Conservation (phyloP, 2,888 invertebrate genomes). For the Drosophila atripex region DNA sequence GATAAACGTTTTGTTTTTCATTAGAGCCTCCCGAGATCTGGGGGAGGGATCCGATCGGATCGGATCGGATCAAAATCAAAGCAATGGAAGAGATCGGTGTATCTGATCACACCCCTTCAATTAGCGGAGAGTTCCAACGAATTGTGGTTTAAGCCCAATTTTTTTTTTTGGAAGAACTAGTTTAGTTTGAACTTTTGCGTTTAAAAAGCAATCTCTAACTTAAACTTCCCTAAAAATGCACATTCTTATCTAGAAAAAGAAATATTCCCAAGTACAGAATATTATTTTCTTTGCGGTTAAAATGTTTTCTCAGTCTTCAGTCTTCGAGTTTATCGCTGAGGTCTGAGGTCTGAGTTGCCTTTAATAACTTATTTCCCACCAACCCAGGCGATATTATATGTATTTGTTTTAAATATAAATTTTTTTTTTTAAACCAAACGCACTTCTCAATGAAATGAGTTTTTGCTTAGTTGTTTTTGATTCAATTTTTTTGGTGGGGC, state of each 20-base stretch:
- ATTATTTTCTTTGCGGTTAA: conserved; percentile 29
- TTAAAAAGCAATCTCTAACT: no score
- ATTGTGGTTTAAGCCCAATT: background rate
- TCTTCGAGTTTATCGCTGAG: conserved; percentile 19
- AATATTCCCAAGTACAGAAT: background rate
- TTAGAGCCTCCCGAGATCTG: conserved; percentile 31
- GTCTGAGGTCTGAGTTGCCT: conserved; percentile 18
- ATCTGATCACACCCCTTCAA: conserved; percentile 68
- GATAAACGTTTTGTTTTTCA: conserved; percentile 79
- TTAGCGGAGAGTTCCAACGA: conserved; percentile 54
- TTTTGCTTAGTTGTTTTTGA: conserved; percentile 16
- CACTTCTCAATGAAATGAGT: conserved; percentile 34
- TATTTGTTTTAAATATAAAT: conserved; percentile 14
- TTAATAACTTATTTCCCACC: conserved; percentile 27
- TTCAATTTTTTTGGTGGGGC: conserved; percentile 25
- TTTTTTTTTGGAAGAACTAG: background rate
- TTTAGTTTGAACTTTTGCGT: background rate
- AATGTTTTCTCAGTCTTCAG: conserved; percentile 50
- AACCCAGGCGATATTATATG: background rate
- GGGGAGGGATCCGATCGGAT: conserved; percentile 16
- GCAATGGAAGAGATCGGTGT: conserved; percentile 1
- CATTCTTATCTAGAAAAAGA: background rate
- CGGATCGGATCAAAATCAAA: conserved; percentile 12
- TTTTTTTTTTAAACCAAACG: conserved; percentile 17
- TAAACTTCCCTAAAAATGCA: background rate